These are phyloP conservation scores for Heliocidaris erythrogramma DNA, from an alignment of 35 echinoderm and acorn worm genomes.

Conservation along the genomic window DNA sequence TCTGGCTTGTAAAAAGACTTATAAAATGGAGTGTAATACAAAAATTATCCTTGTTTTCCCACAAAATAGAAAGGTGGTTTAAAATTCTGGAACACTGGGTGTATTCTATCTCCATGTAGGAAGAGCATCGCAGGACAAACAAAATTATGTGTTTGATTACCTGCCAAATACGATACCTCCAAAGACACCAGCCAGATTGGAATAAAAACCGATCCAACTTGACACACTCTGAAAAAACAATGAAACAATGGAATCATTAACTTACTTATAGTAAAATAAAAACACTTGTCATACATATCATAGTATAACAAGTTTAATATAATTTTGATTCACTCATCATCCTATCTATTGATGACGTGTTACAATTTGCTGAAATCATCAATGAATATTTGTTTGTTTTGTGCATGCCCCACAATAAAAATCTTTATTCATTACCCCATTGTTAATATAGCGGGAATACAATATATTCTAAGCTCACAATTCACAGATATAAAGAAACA, in stretches of 20 bases:
- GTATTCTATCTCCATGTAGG: neutral
- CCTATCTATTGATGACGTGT: no score
- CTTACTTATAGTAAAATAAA: neutral
- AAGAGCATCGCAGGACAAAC: neutral
- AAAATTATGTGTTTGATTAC: constrained; percentile 20
- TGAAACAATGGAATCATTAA: neutral
- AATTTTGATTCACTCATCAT: no score
- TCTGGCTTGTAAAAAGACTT: no score
- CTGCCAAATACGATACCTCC: constrained; percentile 63
- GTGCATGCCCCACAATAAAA: no score
- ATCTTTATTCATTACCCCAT: no score
- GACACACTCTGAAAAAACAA: constrained; percentile 33
- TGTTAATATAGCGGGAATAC: no score
- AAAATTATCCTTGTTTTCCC: no score
- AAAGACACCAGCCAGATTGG: constrained; percentile 63
- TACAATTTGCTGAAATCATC: neutral
- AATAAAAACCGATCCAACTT: constrained; percentile 75
- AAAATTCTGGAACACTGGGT: no score
- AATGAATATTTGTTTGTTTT: neutral
- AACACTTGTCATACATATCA: neutral
- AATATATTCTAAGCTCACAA: no score
- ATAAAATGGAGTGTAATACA: no score
- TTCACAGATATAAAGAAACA: no score
- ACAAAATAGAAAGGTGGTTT: no score
- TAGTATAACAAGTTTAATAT: neutral